Percentiles rank a stretch among this genome's conserved stretches.
Evolutionary conservation across 2,888 invertebrate species (phyloP).

Genomic region (Hirtodrosophila trivittata): DNA sequence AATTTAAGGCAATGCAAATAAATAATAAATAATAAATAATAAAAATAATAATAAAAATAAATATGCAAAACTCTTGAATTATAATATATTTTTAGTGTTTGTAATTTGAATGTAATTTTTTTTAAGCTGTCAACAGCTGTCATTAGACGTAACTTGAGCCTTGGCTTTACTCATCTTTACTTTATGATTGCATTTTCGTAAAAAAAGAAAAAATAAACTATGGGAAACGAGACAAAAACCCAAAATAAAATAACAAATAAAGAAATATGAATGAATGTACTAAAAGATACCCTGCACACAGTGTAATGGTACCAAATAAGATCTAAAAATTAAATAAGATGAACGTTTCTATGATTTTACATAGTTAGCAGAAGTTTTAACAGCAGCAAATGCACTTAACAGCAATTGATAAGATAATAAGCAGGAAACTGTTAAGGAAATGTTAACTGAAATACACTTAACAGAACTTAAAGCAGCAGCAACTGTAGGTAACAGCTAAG

Average conservation of each 20-base stretch:
- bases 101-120: conserved; percentile 36
- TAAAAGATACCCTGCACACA: too few relatives aligned
- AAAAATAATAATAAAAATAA: conserved; percentile 4
- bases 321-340: too few relatives aligned
- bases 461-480: not conserved
- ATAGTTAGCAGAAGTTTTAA: too few relatives aligned
- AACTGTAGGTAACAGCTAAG: not conserved
- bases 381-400: too few relatives aligned
- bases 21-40: conserved; percentile 1
- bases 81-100: conserved; percentile 19
- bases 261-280: not conserved
- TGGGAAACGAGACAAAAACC: conserved; percentile 4
- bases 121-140: conserved; percentile 43
- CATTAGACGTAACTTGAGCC: conserved; percentile 46
- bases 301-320: too few relatives aligned
- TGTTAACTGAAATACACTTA: not conserved
- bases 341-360: too few relatives aligned
- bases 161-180: conserved; percentile 49
- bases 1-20: not conserved
- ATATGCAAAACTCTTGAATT: conserved; percentile 39
- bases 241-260: conserved; percentile 18
- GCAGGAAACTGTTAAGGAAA: too few relatives aligned
- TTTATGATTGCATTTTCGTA: conserved; percentile 33
- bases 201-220: conserved; percentile 20
- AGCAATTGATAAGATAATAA: too few relatives aligned